Conservation (phyloP, 2,797 vertebrate species). For the Sebastes umbrosus region DNA sequence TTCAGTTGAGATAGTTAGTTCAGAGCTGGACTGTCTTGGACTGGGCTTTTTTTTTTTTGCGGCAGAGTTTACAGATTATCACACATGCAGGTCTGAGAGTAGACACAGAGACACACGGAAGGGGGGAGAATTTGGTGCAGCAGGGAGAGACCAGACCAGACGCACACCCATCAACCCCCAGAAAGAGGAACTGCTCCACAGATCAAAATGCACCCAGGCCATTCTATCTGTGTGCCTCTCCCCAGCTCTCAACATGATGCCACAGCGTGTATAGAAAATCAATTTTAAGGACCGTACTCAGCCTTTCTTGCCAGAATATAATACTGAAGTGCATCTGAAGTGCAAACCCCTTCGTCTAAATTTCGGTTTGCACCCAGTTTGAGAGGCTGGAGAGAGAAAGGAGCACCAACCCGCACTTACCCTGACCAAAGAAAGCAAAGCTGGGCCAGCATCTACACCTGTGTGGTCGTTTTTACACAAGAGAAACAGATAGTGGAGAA, state of each 20-base stretch:
- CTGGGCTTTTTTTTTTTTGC: background rate
- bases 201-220: slow-evolving; percentile 78
- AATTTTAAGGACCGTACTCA: background rate
- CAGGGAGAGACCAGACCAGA: slow-evolving; percentile 68
- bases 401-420: slow-evolving; percentile 80
- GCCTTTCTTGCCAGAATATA: slow-evolving; percentile 4
- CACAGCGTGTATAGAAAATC: background rate
- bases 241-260: slow-evolving; percentile 66
- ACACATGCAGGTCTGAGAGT: slow-evolving; percentile 78
- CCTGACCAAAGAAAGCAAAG: slow-evolving; percentile 80
- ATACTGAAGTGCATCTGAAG: slow-evolving; percentile 3
- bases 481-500: slow-evolving; percentile 80
- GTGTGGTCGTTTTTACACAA: slow-evolving; percentile 79
- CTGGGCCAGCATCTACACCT: slow-evolving; percentile 79
- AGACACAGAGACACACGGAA: slow-evolving; percentile 74
- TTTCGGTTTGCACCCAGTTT: slow-evolving; percentile 20
- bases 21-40: slow-evolving; percentile 63
- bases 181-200: slow-evolving; percentile 72
- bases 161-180: slow-evolving; percentile 71
- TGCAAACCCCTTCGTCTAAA: background rate
- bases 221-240: slow-evolving; percentile 80
- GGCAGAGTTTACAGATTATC: slow-evolving; percentile 62
- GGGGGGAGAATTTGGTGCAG: slow-evolving; percentile 65
- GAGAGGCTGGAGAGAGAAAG: slow-evolving; percentile 79
- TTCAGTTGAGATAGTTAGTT: slow-evolving; percentile 86